phyloP scores from a whole-genome alignment of 1,140 invertebrate genomes.

The Melanaphis sacchari region DNA sequence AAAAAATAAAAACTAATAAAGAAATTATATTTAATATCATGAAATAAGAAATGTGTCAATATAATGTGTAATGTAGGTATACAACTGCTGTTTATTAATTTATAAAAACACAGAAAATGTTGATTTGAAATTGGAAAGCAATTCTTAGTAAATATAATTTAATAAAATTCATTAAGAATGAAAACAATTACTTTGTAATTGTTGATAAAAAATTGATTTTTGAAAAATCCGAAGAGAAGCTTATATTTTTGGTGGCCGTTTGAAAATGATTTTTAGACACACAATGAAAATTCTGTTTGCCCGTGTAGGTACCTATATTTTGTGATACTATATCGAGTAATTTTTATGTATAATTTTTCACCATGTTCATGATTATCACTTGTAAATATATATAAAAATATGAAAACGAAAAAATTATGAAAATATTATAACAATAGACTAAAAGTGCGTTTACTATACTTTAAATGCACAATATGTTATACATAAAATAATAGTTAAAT shows the following conservation, averaged over 20 bases:
- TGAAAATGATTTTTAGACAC: not conserved
- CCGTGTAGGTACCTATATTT: not conserved
- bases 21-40: not conserved
- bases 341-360: not conserved
- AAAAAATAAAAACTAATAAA: not conserved
- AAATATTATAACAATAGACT: not conserved
- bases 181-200: not conserved
- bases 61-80: not conserved
- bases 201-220: not conserved
- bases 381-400: constrained; percentile 1
- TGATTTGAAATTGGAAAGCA: not conserved
- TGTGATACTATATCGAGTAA: not conserved
- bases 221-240: not conserved
- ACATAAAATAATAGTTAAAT: not conserved
- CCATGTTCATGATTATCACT: not conserved
- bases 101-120: not conserved
- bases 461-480: not conserved
- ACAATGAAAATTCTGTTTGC: not conserved
- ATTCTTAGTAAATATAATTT: not conserved
- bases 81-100: not conserved
- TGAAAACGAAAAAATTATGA: not conserved
- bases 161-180: not conserved
- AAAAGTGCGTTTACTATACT: not conserved
- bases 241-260: not conserved
- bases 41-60: not conserved